These are phyloP conservation scores for Volucella zonaria DNA, from an alignment of 2,888 invertebrate species.

Conservation along the genomic window DNA sequence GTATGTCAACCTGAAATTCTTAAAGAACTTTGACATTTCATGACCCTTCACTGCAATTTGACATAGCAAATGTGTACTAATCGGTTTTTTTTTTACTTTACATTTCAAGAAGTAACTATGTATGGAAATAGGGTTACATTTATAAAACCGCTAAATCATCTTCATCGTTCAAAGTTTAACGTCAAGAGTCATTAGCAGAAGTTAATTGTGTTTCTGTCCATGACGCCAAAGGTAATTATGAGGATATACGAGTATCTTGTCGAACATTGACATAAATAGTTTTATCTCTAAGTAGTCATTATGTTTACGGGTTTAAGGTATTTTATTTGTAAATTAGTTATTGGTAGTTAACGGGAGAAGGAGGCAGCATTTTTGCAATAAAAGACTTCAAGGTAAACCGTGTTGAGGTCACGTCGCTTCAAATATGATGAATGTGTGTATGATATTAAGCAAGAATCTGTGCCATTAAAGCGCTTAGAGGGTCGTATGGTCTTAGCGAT, in stretches of 20 bases:
- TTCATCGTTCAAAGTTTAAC: constrained; percentile 19
- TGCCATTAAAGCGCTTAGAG: too few relatives aligned
- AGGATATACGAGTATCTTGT: neutral
- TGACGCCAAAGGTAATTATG: neutral
- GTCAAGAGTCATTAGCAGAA: constrained; percentile 31
- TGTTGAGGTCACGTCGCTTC: too few relatives aligned
- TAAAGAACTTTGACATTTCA: neutral
- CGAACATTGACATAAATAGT: constrained; percentile 1
- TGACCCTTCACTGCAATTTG: neutral
- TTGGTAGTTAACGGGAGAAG: neutral
- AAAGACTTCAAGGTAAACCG: too few relatives aligned
- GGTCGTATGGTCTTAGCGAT: too few relatives aligned
- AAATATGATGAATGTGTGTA: too few relatives aligned
- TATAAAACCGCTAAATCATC: neutral
- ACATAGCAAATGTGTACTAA: neutral
- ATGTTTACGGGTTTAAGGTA: neutral
- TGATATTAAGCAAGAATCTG: too few relatives aligned
- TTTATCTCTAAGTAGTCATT: neutral
- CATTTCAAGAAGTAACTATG: neutral
- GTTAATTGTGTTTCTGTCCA: neutral
- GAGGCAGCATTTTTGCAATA: neutral
- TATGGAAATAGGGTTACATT: constrained; percentile 3
- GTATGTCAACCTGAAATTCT: neutral
- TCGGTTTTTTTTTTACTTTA: neutral
- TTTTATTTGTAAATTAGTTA: neutral